These are phyloP conservation scores for Augochlorella aurata DNA, from an alignment of 2,888 invertebrate species.

Conservation along the genomic window DNA sequence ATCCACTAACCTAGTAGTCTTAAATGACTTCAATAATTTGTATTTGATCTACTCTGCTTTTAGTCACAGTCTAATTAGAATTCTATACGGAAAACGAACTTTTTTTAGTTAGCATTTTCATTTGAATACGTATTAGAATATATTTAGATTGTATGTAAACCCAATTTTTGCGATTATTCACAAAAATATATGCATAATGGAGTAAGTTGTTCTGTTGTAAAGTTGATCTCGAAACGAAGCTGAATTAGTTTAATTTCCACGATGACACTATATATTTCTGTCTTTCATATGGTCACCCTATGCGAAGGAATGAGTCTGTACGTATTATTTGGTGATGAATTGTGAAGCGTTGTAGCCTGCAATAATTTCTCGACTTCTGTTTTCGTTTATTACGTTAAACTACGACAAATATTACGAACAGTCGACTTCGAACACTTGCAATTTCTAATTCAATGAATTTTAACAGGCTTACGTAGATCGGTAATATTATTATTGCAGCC, in stretches of 20 bases:
- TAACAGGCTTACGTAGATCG: background rate
- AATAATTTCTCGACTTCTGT: conserved; percentile 17
- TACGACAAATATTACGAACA: background rate
- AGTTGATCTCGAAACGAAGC: background rate
- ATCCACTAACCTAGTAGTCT: too few species aligned
- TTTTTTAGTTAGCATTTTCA: too few species aligned
- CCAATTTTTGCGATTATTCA: background rate
- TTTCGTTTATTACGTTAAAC: background rate
- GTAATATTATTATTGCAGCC: conserved; percentile 13
- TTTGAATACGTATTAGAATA: too few species aligned
- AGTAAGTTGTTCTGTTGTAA: background rate
- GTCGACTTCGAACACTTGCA: background rate
- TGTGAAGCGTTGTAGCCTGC: conserved; percentile 30
- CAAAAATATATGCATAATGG: background rate
- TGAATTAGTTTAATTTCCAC: background rate
- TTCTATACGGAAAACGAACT: too few species aligned
- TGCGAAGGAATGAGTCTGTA: conserved; percentile 12
- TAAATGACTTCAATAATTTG: too few species aligned
- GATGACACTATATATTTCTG: background rate
- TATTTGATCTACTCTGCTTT: too few species aligned
- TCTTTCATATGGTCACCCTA: background rate
- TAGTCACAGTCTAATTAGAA: too few species aligned
- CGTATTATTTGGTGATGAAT: conserved; percentile 6
- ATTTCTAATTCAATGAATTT: background rate
- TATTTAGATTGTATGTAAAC: too few species aligned